Conservation (phyloP, 2,113 vertebrate genomes). For the Pavo muticus region DNA sequence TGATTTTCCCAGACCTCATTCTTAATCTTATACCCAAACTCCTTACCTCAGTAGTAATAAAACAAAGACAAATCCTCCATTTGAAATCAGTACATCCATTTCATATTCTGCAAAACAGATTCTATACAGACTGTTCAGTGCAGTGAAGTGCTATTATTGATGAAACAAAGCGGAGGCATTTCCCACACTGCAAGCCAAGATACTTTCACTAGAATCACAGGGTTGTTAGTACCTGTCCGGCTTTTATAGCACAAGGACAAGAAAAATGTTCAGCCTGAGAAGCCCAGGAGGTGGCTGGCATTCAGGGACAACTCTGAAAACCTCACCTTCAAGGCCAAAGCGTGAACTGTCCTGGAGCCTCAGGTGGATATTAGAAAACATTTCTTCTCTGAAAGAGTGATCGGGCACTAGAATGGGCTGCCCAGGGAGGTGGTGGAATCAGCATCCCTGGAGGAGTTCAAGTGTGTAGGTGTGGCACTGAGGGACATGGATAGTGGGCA, state of each 20-base stretch:
- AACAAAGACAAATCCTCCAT: neutral
- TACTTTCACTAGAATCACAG: neutral
- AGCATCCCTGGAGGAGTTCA: no score
- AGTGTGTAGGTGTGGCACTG: no score
- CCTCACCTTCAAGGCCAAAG: neutral
- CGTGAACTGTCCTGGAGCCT: neutral
- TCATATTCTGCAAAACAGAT: neutral
- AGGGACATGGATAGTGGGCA: no score
- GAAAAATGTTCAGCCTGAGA: neutral
- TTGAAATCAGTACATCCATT: neutral
- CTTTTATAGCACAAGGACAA: neutral
- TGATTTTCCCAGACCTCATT: neutral
- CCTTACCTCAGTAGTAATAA: neutral
- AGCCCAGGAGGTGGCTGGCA: neutral
- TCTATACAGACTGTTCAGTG: neutral
- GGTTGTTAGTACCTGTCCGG: neutral
- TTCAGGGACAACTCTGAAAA: neutral
- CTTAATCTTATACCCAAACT: neutral
- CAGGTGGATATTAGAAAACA: neutral
- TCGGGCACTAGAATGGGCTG: no score
- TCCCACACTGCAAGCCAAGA: neutral
- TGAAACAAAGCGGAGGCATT: neutral
- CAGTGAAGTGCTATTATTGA: neutral
- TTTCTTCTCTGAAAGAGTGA: no score
- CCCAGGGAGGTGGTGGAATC: no score